Conservation (phyloP, 2,797 vertebrate species). For the Melanotaenia maccullochi region DNA sequence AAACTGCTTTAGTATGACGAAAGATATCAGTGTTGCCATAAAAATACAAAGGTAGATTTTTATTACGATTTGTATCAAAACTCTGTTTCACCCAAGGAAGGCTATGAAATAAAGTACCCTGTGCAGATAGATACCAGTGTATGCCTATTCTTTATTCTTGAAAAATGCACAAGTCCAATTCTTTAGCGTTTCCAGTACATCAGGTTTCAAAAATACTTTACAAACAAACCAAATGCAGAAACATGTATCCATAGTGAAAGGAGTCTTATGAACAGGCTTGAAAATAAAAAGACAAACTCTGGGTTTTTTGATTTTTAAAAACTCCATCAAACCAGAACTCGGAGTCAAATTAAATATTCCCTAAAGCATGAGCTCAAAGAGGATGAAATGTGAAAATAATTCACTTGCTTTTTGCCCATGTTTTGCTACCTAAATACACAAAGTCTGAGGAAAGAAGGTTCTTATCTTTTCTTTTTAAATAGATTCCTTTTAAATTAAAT, state of each 20-base stretch:
- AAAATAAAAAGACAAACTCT: slow-evolving; percentile 71
- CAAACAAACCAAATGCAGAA: slow-evolving; percentile 89
- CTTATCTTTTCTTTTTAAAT: slow-evolving; percentile 43
- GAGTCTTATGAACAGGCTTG: slow-evolving; percentile 88
- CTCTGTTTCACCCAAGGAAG: slow-evolving; percentile 73
- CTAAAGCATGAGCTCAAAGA: slow-evolving; percentile 73
- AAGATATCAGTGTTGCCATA: slow-evolving; percentile 79
- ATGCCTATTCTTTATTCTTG: slow-evolving; percentile 78
- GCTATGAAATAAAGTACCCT: slow-evolving; percentile 86
- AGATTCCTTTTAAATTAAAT: slow-evolving; percentile 88
- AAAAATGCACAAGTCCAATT: slow-evolving; percentile 79
- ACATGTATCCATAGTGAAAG: slow-evolving; percentile 81
- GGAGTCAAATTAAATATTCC: slow-evolving; percentile 83
- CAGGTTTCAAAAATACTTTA: slow-evolving; percentile 86
- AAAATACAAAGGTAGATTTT: slow-evolving; percentile 87
- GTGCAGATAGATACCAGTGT: slow-evolving; percentile 86
- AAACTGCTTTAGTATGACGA: slow-evolving; percentile 76
- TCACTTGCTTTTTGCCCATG: slow-evolving; percentile 90
- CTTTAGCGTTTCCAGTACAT: slow-evolving; percentile 84
- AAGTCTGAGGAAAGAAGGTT: slow-evolving; percentile 89
- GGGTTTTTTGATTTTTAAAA: slow-evolving; percentile 80
- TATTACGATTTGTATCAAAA: slow-evolving; percentile 84
- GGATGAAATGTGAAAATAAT: slow-evolving; percentile 75
- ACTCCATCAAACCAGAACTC: slow-evolving; percentile 90
- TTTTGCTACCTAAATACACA: slow-evolving; percentile 90